Conservation (phyloP, 2,113 vertebrate species). For the Sebastes schlegelii region DNA sequence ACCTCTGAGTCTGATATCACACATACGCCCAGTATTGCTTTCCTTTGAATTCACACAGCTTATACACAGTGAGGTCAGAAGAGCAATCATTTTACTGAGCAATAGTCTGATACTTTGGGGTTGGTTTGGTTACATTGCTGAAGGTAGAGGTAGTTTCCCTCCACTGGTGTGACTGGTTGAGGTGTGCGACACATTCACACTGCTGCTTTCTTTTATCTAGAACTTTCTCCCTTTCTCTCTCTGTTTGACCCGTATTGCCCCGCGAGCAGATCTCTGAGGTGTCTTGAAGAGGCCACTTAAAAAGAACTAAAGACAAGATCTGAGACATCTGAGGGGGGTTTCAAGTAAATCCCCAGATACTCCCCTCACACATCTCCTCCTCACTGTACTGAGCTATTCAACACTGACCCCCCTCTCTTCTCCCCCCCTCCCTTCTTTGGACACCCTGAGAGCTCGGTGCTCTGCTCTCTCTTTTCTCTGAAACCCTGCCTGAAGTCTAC, state of each 20-base stretch:
- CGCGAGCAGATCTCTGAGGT: constrained; percentile 35
- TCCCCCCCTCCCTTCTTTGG: constrained; percentile 26
- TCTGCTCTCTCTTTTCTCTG: constrained; percentile 60
- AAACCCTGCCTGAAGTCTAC: constrained; percentile 63
- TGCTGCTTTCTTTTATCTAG: constrained; percentile 36
- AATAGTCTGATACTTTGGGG: neutral
- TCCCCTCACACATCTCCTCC: constrained; percentile 68
- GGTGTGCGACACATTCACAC: constrained; percentile 1
- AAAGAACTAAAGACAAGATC: constrained; percentile 73
- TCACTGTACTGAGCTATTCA: constrained; percentile 72
- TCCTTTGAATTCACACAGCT: neutral
- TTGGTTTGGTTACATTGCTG: neutral
- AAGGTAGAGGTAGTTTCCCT: neutral
- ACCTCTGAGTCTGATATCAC: neutral
- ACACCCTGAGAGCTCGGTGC: constrained; percentile 56
- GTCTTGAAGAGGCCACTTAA: constrained; percentile 60
- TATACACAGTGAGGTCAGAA: neutral
- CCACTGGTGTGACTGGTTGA: neutral
- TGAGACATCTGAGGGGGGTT: constrained; percentile 68
- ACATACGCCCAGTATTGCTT: neutral
- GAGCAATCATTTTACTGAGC: neutral
- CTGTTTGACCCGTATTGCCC: constrained; percentile 25
- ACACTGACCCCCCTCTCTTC: constrained; percentile 31
- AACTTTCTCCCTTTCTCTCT: constrained; percentile 40
- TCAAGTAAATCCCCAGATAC: constrained; percentile 55